Evolutionary conservation across 2,113 vertebrate species (phyloP), one percentile per base, ranked within the genome.

Genomic region (Deroptyus accipitrinus): DNA sequence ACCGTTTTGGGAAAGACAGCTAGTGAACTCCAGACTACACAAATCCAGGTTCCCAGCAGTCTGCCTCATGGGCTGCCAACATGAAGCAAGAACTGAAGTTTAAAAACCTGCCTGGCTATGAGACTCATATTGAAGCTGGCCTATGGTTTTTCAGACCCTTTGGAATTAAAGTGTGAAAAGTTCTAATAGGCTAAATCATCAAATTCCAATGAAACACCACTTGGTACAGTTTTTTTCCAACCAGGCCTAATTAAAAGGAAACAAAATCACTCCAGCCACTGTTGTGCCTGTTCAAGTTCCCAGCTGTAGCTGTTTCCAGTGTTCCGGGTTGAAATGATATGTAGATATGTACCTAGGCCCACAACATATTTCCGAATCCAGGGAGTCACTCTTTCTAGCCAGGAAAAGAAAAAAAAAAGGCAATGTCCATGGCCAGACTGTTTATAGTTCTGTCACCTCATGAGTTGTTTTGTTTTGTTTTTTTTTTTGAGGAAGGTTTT

Each of bases 101-200:
- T 88, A 63, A 86, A 94, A 81, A 70, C 66, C 55, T 90, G 15
- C 23, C 67, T 92, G 82, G 70, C 74, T 87, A 27, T 33, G 11
- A 92, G 55, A 16, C 27, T 52, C 4, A 4, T 33, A 33, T 31
- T 93, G 62, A 33, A 88, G 27, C 25, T 54, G 83, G 55, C 13
- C 19, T 81, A 59, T 37, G 15, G n/a, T 83, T 41, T 94, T 54
- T 86, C 67, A 69, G 31, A 79, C 23, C 0, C 70, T 88, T 93
- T 80, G 62, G 93, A 97, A 83, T 77, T 76, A 85, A 90, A 83
- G 35, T 92, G 62, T 70, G 61, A 90, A 88, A 76, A 59, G 27
- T 70, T 95, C 63, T 73, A 16, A 80, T 63, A 74, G 61, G 44
- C 57, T 54, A 94, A 88, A 90, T 90, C 11, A 44, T 74, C 92